These are phyloP conservation scores for Littorina saxatilis DNA, from an alignment of 1,140 invertebrate species.

Conservation along the genomic window DNA sequence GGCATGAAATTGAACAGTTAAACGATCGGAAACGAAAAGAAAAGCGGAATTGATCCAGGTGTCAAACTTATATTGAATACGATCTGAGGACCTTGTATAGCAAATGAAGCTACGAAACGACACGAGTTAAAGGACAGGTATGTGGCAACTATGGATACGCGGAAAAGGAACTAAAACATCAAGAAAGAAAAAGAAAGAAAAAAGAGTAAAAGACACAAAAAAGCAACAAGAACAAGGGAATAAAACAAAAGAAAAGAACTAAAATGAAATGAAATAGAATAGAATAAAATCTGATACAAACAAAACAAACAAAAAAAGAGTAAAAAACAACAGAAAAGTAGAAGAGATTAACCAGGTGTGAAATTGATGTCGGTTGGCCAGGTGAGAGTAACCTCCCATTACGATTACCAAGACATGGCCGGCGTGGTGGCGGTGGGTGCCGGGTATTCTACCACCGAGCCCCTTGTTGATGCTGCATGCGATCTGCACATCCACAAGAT, in stretches of 20 bases:
- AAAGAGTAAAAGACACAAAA: background rate
- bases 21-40: no score
- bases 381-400: constrained; percentile 76
- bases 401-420: constrained; percentile 85
- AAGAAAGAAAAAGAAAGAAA: constrained; percentile 1
- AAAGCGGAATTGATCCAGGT: no score
- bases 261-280: background rate
- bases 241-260: background rate
- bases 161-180: no score
- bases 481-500: constrained; percentile 99
- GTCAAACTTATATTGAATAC: no score
- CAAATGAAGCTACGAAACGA: no score
- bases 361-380: constrained; percentile 44
- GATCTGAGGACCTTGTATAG: no score
- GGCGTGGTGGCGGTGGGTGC: constrained; percentile 92
- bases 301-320: background rate
- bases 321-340: no score
- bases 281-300: background rate
- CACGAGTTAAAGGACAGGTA: no score
- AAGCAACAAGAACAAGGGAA: no score
- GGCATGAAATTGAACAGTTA: no score
- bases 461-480: constrained; percentile 96
- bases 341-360: background rate
- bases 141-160: no score
- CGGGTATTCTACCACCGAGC: constrained; percentile 95